These are phyloP conservation scores for Scaptomyza cyrtandrae DNA, from an alignment of 2,888 invertebrate genomes.

Conservation along the genomic window DNA sequence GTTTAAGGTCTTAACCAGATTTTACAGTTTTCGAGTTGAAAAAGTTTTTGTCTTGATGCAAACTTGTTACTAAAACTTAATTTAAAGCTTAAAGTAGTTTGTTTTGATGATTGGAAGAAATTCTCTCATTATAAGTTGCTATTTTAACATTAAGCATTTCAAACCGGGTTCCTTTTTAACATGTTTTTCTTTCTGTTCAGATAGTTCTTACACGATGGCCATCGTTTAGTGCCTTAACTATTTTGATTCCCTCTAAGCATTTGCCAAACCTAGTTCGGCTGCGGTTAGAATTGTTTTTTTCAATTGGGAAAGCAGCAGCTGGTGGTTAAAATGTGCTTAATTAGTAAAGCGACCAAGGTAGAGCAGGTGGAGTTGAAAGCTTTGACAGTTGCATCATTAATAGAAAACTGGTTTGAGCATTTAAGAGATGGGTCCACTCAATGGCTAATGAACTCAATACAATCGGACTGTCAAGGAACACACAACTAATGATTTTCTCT, in stretches of 20 bases:
- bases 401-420: slow-evolving; percentile 22
- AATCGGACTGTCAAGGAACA: slow-evolving; percentile 26
- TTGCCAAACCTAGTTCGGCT: neutral
- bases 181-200: no score
- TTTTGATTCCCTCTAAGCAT: slow-evolving; percentile 7
- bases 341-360: slow-evolving; percentile 33
- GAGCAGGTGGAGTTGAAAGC: slow-evolving; percentile 40
- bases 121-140: no score
- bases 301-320: slow-evolving; percentile 27
- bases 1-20: neutral
- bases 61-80: neutral
- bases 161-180: neutral
- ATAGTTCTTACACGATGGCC: neutral
- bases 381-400: slow-evolving; percentile 73
- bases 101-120: no score
- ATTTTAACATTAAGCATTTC: neutral
- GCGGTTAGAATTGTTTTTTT: slow-evolving; percentile 47
- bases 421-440: neutral
- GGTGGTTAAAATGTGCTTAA: slow-evolving; percentile 36
- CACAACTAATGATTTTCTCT: slow-evolving; percentile 31
- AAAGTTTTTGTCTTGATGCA: neutral
- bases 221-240: neutral
- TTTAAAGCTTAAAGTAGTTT: no score
- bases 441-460: slow-evolving; percentile 43
- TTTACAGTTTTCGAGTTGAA: neutral